Percentiles rank a stretch among this genome's conserved stretches.
Conservation (phyloP, 2,888 invertebrate genomes). For the Neuroscelio doddi region DNA sequence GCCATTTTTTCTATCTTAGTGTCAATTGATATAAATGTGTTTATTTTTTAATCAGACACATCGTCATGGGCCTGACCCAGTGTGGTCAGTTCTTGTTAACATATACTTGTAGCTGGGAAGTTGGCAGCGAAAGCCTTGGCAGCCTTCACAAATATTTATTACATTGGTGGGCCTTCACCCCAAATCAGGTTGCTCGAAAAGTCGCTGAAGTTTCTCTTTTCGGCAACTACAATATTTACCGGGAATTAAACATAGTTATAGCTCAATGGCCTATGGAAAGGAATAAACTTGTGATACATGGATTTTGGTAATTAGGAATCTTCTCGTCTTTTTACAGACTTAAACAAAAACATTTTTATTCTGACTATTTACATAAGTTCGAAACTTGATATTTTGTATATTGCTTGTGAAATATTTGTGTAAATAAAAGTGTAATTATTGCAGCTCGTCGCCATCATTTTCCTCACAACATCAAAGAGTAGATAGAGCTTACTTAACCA, state of each 20-base stretch:
- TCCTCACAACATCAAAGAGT: constrained; percentile 59
- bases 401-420: no score
- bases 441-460: constrained; percentile 35
- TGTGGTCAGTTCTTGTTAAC: constrained; percentile 94
- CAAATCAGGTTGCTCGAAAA: constrained; percentile 74
- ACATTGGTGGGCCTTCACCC: constrained; percentile 79
- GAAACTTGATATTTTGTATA: no score
- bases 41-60: constrained; percentile 77
- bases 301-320: constrained; percentile 79
- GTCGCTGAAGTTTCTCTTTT: constrained; percentile 77
- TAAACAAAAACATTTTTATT: no score
- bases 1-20: no score
- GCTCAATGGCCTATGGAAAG: constrained; percentile 82
- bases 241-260: constrained; percentile 77
- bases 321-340: no score
- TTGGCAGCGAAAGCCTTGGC: constrained; percentile 49
- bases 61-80: constrained; percentile 95
- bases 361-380: no score
- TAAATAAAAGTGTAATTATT: no score
- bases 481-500: constrained; percentile 77
- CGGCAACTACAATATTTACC: constrained; percentile 73
- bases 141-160: constrained; percentile 76
- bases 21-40: no score
- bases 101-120: constrained; percentile 76
- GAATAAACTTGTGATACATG: constrained; percentile 79